These are phyloP conservation scores for Pterophyllum scalare DNA, from an alignment of 2,113 vertebrate species.

Conservation along the genomic window DNA sequence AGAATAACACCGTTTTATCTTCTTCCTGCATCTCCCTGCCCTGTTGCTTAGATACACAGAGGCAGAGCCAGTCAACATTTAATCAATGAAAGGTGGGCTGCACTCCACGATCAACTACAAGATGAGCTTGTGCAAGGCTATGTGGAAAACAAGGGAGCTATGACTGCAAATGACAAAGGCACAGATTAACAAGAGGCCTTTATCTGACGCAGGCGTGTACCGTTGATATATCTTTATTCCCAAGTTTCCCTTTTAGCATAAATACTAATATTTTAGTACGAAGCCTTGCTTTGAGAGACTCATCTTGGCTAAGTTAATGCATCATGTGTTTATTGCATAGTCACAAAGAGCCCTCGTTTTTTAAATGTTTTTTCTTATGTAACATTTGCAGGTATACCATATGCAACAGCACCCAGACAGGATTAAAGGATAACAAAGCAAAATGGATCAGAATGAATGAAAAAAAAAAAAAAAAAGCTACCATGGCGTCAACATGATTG, in stretches of 20 bases:
- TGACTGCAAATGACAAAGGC: not conserved
- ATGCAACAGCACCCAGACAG: not conserved
- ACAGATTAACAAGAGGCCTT: not conserved
- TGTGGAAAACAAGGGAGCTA: constrained; percentile 8
- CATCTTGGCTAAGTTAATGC: not conserved
- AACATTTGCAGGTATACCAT: not conserved
- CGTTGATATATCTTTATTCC: not conserved
- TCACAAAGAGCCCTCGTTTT: not conserved
- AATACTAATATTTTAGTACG: not conserved
- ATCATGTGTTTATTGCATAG: not conserved
- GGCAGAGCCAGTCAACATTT: constrained; percentile 47
- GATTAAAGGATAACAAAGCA: not conserved
- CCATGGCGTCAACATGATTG: not conserved
- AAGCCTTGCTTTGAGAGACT: not conserved
- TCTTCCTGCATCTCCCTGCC: constrained; percentile 41
- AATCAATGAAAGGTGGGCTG: constrained; percentile 58
- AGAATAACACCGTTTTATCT: constrained; percentile 61
- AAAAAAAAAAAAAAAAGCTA: not conserved
- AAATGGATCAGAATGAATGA: not conserved
- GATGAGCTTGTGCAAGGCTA: not conserved
- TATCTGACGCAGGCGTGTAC: not conserved
- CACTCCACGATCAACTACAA: constrained; percentile 2
- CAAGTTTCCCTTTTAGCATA: not conserved
- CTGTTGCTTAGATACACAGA: constrained; percentile 73
- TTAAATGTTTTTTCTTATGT: not conserved